Percentiles rank a stretch among this genome's conserved stretches.
Evolutionary conservation across 2,888 invertebrate species (phyloP).

Genomic region (Drosophila atripex): DNA sequence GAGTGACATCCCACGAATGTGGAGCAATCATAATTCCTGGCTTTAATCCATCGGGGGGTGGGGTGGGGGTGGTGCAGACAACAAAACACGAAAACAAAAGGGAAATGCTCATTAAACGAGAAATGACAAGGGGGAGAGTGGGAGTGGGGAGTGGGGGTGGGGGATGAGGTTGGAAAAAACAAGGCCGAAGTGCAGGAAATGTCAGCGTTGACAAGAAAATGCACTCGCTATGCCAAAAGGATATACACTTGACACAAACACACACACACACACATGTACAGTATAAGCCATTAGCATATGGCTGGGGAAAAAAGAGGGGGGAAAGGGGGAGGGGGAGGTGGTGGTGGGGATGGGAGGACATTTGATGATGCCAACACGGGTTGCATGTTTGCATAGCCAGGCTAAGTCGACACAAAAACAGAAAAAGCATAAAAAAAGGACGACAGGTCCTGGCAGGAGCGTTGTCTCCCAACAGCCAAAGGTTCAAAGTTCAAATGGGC

Average conservation of each 20-base stretch:
- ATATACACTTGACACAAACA: slow-evolving; percentile 60
- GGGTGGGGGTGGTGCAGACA: slow-evolving; percentile 2
- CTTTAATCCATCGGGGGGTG: slow-evolving; percentile 48
- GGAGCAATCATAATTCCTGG: slow-evolving; percentile 63
- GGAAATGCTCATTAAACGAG: slow-evolving; percentile 73
- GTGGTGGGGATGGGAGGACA: background rate
- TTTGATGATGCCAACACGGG: slow-evolving; percentile 2
- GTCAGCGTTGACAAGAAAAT: slow-evolving; percentile 77
- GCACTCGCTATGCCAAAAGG: slow-evolving; percentile 72
- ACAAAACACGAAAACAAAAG: slow-evolving; percentile 42
- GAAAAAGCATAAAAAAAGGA: background rate
- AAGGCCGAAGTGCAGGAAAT: slow-evolving; percentile 78
- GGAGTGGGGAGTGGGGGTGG: background rate
- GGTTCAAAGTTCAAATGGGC: slow-evolving; percentile 72
- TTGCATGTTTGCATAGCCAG: slow-evolving; percentile 30
- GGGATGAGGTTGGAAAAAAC: slow-evolving; percentile 42
- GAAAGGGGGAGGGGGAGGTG: background rate
- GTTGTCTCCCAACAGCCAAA: slow-evolving; percentile 45
- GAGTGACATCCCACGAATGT: slow-evolving; percentile 49
- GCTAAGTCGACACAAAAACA: slow-evolving; percentile 15
- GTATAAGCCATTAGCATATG: slow-evolving; percentile 61
- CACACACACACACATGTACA: slow-evolving; percentile 14
- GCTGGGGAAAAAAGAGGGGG: slow-evolving; percentile 10
- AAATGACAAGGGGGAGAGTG: slow-evolving; percentile 50
- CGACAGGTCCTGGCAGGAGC: slow-evolving; percentile 17